Evolutionary conservation across 2,888 invertebrate genomes (phyloP), one percentile per base, ranked within the genome.

Genomic region (Amphipyra berbera): DNA sequence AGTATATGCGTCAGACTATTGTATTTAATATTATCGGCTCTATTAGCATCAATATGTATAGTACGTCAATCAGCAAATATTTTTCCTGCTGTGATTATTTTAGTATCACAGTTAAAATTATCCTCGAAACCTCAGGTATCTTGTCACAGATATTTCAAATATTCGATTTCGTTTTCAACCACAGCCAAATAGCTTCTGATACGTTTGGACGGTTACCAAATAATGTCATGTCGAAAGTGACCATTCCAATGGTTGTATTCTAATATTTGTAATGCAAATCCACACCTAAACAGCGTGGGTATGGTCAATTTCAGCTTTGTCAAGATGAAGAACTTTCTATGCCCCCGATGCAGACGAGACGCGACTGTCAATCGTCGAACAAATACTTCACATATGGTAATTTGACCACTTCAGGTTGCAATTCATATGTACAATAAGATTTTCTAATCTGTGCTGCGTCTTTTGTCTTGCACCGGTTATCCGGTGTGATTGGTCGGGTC

Each of bases 261-360:
- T 72, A 81, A 80, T 85, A 82, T 86, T 90, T 91, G 88, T 90
- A 82, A 92, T 90, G 92, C 88, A 90, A 92, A 93, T 91, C 78
- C 79, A 84, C 87, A 79, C 86, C 84, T 86, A 84, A 81, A 78
- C 77, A 74, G 65, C 56, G 69, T 72, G 64, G 79, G 79, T 88
- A 84, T 88, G 90, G 91, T 89, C 88, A 91, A 92, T 91, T 91
- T 89, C 82, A 84, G 86, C 82, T 88, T 89, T 89, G 92, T 91
- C 85, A 87, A 90, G 87, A 89, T 88, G 86, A 79, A 71, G 73
- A 81, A 89, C 93, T 94, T 94, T 94, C 93, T 92, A 88, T 79
- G 92, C 66, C 92, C 92, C 84, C 88, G 79, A 86, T 92, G 85
- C 66, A 68, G 68, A 85, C 84, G 81, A 81, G 85, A 77, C 85